phyloP scores from a whole-genome alignment of 2,888 invertebrate species.

The Idaea aversata region DNA sequence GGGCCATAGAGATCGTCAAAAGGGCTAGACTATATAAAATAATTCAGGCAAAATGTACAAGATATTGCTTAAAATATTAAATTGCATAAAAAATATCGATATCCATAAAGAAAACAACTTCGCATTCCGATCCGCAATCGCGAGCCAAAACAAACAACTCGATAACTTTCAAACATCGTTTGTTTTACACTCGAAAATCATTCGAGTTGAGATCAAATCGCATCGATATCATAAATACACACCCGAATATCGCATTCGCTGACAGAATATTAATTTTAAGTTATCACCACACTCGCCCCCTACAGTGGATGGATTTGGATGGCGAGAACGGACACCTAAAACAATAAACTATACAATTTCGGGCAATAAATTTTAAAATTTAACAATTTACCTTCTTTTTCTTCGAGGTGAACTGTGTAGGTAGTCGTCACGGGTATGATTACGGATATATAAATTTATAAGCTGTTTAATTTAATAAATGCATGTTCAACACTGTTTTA shows the following conservation, averaged over 20 bases:
- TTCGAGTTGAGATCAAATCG: constrained; percentile 48
- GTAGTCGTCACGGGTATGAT: constrained; percentile 21
- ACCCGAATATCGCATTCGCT: constrained; percentile 60
- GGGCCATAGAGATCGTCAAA: too few species aligned
- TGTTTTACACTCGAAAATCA: constrained; percentile 39
- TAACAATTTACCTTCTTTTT: constrained; percentile 52
- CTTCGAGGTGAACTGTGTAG: constrained; percentile 35
- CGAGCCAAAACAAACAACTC: constrained; percentile 45
- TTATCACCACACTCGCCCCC: constrained; percentile 54
- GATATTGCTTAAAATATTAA: not conserved
- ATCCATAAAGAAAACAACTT: not conserved
- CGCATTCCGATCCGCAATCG: constrained; percentile 18
- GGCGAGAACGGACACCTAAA: constrained; percentile 59
- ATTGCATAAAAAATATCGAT: not conserved
- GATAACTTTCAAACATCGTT: constrained; percentile 12
- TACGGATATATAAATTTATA: constrained; percentile 17
- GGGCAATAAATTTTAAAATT: constrained; percentile 55
- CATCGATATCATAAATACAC: constrained; percentile 64
- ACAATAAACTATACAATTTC: constrained; percentile 63
- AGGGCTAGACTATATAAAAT: too few species aligned
- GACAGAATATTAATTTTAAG: constrained; percentile 75
- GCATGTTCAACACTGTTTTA: not conserved
- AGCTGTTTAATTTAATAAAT: constrained; percentile 9
- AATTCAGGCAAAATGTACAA: too few species aligned
- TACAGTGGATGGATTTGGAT: constrained; percentile 49